Percentiles rank a stretch among this genome's conserved stretches.
These are phyloP conservation scores for Myanophis thanlyinensis DNA, from an alignment of 2,113 vertebrate genomes.

Conservation along the genomic window DNA sequence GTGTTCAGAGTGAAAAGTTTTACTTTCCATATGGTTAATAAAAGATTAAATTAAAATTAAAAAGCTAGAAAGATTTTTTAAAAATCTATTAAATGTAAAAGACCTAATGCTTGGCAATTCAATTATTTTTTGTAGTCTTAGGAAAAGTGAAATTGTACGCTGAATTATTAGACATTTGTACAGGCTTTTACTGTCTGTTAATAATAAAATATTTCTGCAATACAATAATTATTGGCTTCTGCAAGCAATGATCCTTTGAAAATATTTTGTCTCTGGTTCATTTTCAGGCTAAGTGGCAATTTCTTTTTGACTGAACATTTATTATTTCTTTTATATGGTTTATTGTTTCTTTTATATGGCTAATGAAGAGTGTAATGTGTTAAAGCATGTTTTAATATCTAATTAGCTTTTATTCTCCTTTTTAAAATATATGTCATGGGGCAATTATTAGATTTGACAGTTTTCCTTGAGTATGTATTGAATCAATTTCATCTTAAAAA, in stretches of 20 bases:
- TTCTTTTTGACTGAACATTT: not conserved
- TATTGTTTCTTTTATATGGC: not conserved
- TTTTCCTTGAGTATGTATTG: not conserved
- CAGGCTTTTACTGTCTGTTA: not conserved
- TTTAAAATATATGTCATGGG: not conserved
- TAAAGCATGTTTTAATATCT: not conserved
- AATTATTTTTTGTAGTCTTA: not conserved
- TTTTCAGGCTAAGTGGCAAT: not conserved
- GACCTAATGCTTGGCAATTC: not conserved
- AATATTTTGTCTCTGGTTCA: not conserved
- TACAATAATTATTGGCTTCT: not conserved
- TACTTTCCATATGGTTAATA: not conserved
- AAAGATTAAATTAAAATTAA: not conserved
- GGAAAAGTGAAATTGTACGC: not conserved
- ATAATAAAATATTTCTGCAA: not conserved
- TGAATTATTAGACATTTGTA: not conserved
- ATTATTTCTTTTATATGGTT: not conserved
- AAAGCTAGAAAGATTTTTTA: not conserved
- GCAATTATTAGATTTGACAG: not conserved
- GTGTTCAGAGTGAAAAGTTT: not conserved
- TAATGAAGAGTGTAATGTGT: not conserved
- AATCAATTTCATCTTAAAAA: not conserved
- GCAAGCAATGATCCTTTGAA: not conserved
- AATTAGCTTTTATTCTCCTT: not conserved
- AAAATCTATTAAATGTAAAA: not conserved